Percentiles rank a stretch among this genome's conserved stretches.
phyloP scores from a whole-genome alignment of 2,888 invertebrate species.

The Aproaerema taeniolella region DNA sequence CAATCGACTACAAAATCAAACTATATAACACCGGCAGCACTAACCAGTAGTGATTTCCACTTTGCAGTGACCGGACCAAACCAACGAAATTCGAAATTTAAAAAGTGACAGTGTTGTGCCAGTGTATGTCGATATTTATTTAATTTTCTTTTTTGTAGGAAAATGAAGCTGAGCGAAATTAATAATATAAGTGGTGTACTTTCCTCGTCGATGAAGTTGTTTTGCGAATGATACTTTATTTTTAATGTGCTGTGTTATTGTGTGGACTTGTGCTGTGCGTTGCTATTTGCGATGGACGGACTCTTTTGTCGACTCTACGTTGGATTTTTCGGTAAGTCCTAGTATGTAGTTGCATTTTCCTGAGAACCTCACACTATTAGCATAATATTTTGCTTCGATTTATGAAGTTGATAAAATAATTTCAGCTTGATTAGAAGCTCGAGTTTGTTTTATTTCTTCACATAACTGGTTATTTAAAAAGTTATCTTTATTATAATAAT shows the following conservation, averaged over 20 bases:
- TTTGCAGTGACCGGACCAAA: conserved; percentile 76
- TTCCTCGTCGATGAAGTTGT: conserved; percentile 72
- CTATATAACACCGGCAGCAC: conserved; percentile 45
- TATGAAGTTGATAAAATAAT: no score
- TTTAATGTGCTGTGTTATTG: conserved; percentile 66
- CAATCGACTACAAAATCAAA: conserved; percentile 42
- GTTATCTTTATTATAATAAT: no score
- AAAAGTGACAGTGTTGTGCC: conserved; percentile 63
- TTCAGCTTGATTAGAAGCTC: no score
- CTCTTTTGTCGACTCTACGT: conserved; percentile 30
- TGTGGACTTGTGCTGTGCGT: conserved; percentile 68
- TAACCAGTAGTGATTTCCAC: conserved; percentile 75
- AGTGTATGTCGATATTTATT: conserved; percentile 46
- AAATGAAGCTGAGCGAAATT: conserved; percentile 74
- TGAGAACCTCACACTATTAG: no score
- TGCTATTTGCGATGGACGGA: conserved; percentile 47
- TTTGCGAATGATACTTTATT: conserved; percentile 75
- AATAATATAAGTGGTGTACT: conserved; percentile 76
- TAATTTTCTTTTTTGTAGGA: conserved; percentile 75
- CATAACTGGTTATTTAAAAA: no score
- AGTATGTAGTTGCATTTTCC: neutral
- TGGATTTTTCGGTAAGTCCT: conserved; percentile 41
- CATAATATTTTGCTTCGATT: no score
- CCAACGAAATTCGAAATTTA: conserved; percentile 68
- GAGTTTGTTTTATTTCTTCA: no score